A percentile compares a stretch with the other conserved stretches of the same genome.
These are phyloP conservation scores for Scytalopus superciliaris DNA, from an alignment of 2,113 vertebrate genomes.

Conservation along the genomic window DNA sequence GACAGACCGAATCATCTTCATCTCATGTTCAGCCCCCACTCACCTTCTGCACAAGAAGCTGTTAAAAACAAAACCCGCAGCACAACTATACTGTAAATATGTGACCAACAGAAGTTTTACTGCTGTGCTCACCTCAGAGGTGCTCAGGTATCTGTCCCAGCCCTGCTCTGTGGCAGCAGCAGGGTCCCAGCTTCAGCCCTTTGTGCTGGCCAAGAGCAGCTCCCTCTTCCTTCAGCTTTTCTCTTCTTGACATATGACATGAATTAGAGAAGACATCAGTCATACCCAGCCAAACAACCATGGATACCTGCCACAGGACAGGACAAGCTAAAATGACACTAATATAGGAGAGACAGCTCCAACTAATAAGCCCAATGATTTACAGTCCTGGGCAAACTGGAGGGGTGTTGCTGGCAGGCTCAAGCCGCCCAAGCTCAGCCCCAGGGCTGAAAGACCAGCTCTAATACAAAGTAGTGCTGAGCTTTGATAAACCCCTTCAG, in stretches of 20 bases:
- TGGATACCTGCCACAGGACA: conserved; percentile 5
- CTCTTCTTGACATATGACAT: neutral
- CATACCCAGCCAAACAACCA: neutral
- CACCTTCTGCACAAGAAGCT: neutral
- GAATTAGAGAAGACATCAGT: conserved; percentile 10
- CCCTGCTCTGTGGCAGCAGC: rapidly evolving
- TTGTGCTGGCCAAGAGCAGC: neutral
- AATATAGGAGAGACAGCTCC: neutral
- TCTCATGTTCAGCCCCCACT: rapidly evolving
- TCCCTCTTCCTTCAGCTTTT: neutral
- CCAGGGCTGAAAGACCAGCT: neutral
- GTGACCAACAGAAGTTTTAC: neutral
- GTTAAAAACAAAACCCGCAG: neutral
- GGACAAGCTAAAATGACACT: neutral
- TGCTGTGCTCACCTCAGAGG: neutral
- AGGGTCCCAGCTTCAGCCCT: no score
- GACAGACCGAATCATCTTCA: neutral
- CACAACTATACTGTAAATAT: rapidly evolving
- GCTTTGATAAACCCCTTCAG: neutral
- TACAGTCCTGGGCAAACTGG: rapidly evolving
- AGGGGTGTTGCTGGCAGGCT: neutral
- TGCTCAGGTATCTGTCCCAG: neutral
- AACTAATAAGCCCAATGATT: neutral
- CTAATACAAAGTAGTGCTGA: neutral
- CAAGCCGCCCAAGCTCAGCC: neutral